Base-by-base conservation (phyloP, 2,888 invertebrate species). In the Meiosimyza decipiens region DNA sequence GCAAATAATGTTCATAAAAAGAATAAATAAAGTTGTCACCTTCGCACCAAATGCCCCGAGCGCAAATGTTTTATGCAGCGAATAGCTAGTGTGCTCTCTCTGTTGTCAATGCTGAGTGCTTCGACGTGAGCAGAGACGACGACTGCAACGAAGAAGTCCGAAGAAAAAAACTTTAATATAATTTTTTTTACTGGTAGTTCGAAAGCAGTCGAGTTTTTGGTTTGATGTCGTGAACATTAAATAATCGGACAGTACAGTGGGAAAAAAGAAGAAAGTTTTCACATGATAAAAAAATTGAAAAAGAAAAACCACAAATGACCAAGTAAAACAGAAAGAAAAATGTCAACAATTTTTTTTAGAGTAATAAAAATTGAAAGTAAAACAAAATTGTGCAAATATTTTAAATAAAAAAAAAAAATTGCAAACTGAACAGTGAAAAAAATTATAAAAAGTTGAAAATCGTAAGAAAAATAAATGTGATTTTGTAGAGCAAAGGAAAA, bases 191-290 rank as follows among this genome's bases (percentile, higher is more conserved):
- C 79, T 80, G 78, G 77, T 79, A 79, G 77, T 78, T 77, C 76
- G 73, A 80, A 77, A 81, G 78, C 85, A 87, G 85, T 87, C 82
- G 81, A 84, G 84, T 87, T 87, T 86, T 85, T 85, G 85, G 85
- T 83, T 82, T 80, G 83, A 79, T 80, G 77, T 80, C 80, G 78
- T 81, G 79, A 81, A 83, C 83, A 82, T 75, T 77, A 77, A 77
- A 76, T 77, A 71, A 74, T 79, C 79, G 75, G 77, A 74, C 75
- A 67, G 67, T 72, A 74, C n/a, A n/a, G n/a, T n/a, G 74, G 65
- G 9, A 9, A 40, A 40, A 40, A 40, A 7, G 40, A 40, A 40
- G 40, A 40, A 40, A 40, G 40, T 40, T 76, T 79, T 73, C 77
- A 78, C 80, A 78, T 76, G 74, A 74, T 75, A 67, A 66, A 71